These are phyloP conservation scores for Eulemur coronatus DNA, from an alignment of 2,797 vertebrate genomes.

Conservation along the genomic window DNA sequence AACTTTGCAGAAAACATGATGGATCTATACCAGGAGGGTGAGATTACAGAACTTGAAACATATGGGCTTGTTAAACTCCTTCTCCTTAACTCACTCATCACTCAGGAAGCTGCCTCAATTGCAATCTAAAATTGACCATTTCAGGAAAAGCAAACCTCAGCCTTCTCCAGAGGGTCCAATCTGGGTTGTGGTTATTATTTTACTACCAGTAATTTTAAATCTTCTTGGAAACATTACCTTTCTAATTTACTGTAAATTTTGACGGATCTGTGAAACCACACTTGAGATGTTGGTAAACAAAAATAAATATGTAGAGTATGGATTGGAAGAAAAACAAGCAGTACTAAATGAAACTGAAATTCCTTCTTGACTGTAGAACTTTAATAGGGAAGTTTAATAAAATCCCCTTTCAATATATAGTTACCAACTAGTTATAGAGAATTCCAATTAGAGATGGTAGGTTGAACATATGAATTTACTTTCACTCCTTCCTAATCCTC, in stretches of 20 bases:
- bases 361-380: background rate
- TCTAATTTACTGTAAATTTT: slow-evolving; percentile 76
- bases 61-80: slow-evolving; percentile 58
- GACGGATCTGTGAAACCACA: slow-evolving; percentile 66
- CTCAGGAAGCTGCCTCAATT: slow-evolving; percentile 57
- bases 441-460: too few species aligned
- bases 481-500: too few species aligned
- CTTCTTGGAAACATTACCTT: slow-evolving; percentile 81
- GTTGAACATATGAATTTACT: too few species aligned
- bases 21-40: slow-evolving; percentile 60
- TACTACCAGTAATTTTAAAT: slow-evolving; percentile 79
- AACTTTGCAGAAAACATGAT: slow-evolving; percentile 48
- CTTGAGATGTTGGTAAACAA: slow-evolving; percentile 68
- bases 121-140: slow-evolving; percentile 66
- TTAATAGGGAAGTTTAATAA: background rate
- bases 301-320: slow-evolving; percentile 51
- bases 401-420: background rate
- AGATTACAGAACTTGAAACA: slow-evolving; percentile 67
- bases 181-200: slow-evolving; percentile 77
- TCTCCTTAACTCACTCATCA: slow-evolving; percentile 54
- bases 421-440: too few species aligned
- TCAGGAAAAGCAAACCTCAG: slow-evolving; percentile 81
- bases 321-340: slow-evolving; percentile 1
- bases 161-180: slow-evolving; percentile 71
- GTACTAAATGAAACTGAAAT: slow-evolving; percentile 47